Base-by-base conservation (phyloP, 2,113 vertebrate genomes). In the Tychaedon coryphoeus region DNA sequence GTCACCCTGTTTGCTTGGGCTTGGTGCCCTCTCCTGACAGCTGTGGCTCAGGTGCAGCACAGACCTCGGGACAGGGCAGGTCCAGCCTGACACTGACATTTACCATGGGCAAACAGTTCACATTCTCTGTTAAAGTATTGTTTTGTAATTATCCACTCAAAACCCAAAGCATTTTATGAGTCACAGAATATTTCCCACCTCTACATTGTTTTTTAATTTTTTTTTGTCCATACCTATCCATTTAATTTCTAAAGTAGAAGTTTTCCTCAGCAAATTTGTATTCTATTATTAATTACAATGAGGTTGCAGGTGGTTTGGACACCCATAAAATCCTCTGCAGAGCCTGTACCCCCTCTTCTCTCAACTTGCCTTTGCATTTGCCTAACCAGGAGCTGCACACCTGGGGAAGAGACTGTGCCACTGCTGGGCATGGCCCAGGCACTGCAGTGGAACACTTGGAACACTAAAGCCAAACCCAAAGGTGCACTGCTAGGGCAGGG, bases 191-290 rank as follows among this genome's bases (percentile, higher is more conserved):
- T 54, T 85, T 64, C 34, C 48, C 36, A 28, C 23, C 22, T 31
- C 19, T 42, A 12, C 1, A 0, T 10, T 22, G 14, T 0, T 18
- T 10, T n/a, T 43, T 28, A 48, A 48, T 29, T 56, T 40, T 22
- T 22, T 14, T 18, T 38, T 22, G 4, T 25, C 42, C 2, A 0
- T 36, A 16, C 23, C 9, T 42, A 38, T 23, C 33, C 33, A 14
- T 54, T 86, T 33, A 33, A 45, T 66, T 60, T 47, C 33, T 74
- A 23, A 86, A 48, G 24, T 3, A 22, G 19, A 10, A 19, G 10
- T 36, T 66, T 81, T 56, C 23, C 47, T 86, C 33, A 85, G 23
- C 40, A 36, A 34, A 43, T 11, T 16, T 18, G 28, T 14, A 54
- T 38, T 75, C 15, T 12, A 1, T 20, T 34, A 54, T 25, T 19